Evolutionary conservation across 1,140 invertebrate species (phyloP), one percentile per base, ranked within the genome.

Genomic region (Chrysomallon squamiferum): DNA sequence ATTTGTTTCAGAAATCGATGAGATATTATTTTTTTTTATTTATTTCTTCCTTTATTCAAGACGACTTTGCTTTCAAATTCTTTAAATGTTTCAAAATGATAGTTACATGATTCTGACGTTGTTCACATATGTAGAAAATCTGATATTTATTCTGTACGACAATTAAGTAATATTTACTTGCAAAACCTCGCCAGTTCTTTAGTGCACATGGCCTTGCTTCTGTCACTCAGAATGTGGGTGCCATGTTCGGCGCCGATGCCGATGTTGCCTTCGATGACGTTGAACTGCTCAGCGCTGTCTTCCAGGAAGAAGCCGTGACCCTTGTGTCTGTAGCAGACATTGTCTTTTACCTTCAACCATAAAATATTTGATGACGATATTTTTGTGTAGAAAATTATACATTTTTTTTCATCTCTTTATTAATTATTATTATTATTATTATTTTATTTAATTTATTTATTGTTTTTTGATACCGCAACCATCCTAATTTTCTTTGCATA

Each of bases 301-400:
- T 81, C 80, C 45, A 82, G 59, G 60, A 80, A 82, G 49, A 62
- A 80, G 27, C 77, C 74, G 57, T 82, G 80, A 5, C 80, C 80
- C 29, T 77, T 63, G 47, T 69, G 65, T n/a, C 71, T 41, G 59
- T 78, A 81, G 49, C 74, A 75, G 18, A 77, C 73, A 54, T 75
- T 78, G 47, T 76, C 67, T 3, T 59, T 54, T 20, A 78, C 69
- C 77, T 78, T 30, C 41, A 38, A 41, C 29, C 38, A 43, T 18
- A 62, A 58, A 30, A 35, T 47, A 62, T 18, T 33, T 66, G 62
- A 60, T 65, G 49, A 4, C 59, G 69, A 1, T 61, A 64, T 54
- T 74, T 69, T 0, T 72, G 32, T 4, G 70, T 72, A 38, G 69
- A 56, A 47, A 69, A 73, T n/a, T 20, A 20, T 18, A 20, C 33